phyloP scores from a whole-genome alignment of 2,888 invertebrate genomes.

The Leptogaster cylindrica region DNA sequence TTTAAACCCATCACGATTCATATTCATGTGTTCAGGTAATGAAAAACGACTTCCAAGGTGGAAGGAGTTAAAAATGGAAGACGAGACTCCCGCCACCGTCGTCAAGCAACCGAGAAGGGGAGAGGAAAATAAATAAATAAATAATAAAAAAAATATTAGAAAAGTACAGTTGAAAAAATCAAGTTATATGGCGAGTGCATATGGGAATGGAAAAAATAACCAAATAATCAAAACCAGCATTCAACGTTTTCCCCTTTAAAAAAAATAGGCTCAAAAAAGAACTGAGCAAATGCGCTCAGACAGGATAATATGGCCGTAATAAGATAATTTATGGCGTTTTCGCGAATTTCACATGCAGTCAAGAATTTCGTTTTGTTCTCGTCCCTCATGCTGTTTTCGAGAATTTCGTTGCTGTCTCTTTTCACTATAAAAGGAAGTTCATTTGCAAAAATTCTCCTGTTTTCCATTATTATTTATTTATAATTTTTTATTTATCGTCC shows the following conservation, averaged over 20 bases:
- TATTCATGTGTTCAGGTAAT: no score
- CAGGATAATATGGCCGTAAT: conserved; percentile 46
- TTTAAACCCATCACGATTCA: no score
- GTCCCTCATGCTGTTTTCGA: conserved; percentile 9
- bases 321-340: conserved; percentile 47
- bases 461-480: conserved; percentile 25
- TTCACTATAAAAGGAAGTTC: conserved; percentile 36
- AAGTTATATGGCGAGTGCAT: conserved; percentile 12
- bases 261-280: conserved; percentile 19
- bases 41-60: no score
- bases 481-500: conserved; percentile 1
- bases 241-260: neutral
- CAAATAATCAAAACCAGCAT: no score
- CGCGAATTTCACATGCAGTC: conserved; percentile 43
- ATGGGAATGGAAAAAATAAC: neutral
- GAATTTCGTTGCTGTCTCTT: conserved; percentile 26
- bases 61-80: no score
- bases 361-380: conserved; percentile 29
- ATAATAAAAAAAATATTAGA: neutral
- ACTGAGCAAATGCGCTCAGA: conserved; percentile 43
- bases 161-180: conserved; percentile 6
- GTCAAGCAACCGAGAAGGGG: neutral
- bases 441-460: conserved; percentile 22
- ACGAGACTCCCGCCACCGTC: no score
- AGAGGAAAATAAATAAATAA: conserved; percentile 1